Evolutionary conservation across 2,888 invertebrate species (phyloP), one percentile per base, ranked within the genome.

Genomic region (Lagria hirta): DNA sequence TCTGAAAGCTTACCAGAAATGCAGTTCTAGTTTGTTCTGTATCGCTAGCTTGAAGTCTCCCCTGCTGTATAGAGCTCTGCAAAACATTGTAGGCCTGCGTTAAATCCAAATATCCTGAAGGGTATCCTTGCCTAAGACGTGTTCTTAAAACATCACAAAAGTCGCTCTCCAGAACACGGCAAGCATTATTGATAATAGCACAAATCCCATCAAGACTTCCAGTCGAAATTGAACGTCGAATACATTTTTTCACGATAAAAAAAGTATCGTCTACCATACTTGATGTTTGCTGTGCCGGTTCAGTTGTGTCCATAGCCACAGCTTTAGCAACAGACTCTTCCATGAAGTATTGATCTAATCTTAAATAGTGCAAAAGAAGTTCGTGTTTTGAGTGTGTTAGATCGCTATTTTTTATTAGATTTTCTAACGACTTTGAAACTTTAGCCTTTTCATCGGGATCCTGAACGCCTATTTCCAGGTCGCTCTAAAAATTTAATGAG

Each of bases 211-310:
- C 97, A 43, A 97, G 81, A 65, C 91, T 95, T 64, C 89, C 88
- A 54, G 89, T 90, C 3, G 88, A 86, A 54, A 95, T 77, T n/a
- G 93, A 86, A 51, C 98, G 84, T 54, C 94, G 90, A 33, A 97
- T 88, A 60, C 95, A 93, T 74, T 98, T 98, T 61, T 94, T 86
- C 2, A 97, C 83, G 54, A 99, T 94, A 69, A 93, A 99, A 73
- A 98, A 98, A 1, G 96, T 88, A 71, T 99, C 98, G 69, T 99
- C 99, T 0, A 98, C 89, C 77, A 99, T 86, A 55, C 92, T 95
- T 2, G 95, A 94, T 1, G 86, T 86, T 53, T 84, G 80, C 43
- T 82, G 82, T 3, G 83, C 84, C 2, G 78, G 72, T 55, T 88
- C 86, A 14, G 84, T 75, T 0, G 78, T 73, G 61, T 93, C 91